Evolutionary conservation across 2,888 invertebrate species (phyloP).

Genomic region (Prosopocoilus inquinatus): DNA sequence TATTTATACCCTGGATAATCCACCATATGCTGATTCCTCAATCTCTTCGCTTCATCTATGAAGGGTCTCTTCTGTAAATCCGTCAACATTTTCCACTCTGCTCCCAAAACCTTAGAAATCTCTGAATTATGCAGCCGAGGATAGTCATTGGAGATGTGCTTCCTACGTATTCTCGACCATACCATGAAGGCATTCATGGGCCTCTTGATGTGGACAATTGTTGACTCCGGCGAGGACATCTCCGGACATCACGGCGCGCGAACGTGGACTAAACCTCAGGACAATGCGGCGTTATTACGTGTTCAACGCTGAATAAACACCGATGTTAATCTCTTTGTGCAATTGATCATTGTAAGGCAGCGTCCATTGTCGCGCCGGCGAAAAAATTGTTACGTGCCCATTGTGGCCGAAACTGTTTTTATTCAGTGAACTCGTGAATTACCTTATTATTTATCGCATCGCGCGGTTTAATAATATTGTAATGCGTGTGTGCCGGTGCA

Average conservation of each 20-base stretch:
- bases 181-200: constrained; percentile 96
- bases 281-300: constrained; percentile 30
- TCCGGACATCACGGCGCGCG: constrained; percentile 14
- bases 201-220: constrained; percentile 72
- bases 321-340: constrained; percentile 48
- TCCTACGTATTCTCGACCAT: constrained; percentile 73
- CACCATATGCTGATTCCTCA: constrained; percentile 48
- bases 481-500: neutral
- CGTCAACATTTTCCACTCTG: constrained; percentile 80
- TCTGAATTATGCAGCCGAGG: constrained; percentile 77
- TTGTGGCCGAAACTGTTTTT: constrained; percentile 27
- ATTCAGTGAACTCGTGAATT: constrained; percentile 30
- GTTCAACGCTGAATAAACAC: constrained; percentile 49
- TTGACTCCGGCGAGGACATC: constrained; percentile 9
- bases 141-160: constrained; percentile 80
- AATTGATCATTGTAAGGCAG: constrained; percentile 42
- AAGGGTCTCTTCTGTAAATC: constrained; percentile 81
- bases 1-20: constrained; percentile 51
- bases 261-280: constrained; percentile 33
- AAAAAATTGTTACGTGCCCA: constrained; percentile 29
- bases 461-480: neutral
- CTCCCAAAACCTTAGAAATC: constrained; percentile 79
- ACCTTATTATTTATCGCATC: constrained; percentile 7
- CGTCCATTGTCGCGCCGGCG: constrained; percentile 35
- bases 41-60: constrained; percentile 80